Conservation (phyloP, 2,888 invertebrate species). For the Ischnus inquisitorius region DNA sequence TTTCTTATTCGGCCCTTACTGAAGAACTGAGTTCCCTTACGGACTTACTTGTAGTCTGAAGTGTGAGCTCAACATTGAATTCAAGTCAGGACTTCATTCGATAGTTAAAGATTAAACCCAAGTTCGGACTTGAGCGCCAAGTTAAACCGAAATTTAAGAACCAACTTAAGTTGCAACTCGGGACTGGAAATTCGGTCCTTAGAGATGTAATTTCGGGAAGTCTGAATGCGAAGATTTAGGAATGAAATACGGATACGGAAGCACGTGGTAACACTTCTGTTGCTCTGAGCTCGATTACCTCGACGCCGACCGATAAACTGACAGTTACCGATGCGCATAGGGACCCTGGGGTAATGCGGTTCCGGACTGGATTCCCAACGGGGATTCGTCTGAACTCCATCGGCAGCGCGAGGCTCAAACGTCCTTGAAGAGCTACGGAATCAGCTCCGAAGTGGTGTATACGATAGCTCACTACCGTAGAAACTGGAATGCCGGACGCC, state of each 20-base stretch:
- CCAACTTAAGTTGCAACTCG: no score
- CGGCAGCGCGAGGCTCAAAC: conserved; percentile 15
- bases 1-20: no score
- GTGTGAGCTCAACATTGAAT: no score
- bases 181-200: no score
- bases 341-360: conserved; percentile 72
- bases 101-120: no score
- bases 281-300: not conserved
- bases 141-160: no score
- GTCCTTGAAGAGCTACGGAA: conserved; percentile 35
- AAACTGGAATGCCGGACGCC: conserved; percentile 6
- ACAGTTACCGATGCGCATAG: conserved; percentile 73
- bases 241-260: no score
- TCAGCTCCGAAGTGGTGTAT: conserved; percentile 2
- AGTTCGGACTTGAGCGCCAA: no score
- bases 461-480: conserved; percentile 7
- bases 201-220: conserved; percentile 73
- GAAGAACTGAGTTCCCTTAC: no score
- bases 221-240: not conserved
- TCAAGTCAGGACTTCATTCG: no score
- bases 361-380: conserved; percentile 45
- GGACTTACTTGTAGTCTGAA: no score
- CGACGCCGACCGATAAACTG: conserved; percentile 50
- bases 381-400: conserved; percentile 14
- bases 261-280: not conserved